Evolutionary conservation across 2,888 invertebrate genomes (phyloP).

Genomic region (Campoplex capitator): DNA sequence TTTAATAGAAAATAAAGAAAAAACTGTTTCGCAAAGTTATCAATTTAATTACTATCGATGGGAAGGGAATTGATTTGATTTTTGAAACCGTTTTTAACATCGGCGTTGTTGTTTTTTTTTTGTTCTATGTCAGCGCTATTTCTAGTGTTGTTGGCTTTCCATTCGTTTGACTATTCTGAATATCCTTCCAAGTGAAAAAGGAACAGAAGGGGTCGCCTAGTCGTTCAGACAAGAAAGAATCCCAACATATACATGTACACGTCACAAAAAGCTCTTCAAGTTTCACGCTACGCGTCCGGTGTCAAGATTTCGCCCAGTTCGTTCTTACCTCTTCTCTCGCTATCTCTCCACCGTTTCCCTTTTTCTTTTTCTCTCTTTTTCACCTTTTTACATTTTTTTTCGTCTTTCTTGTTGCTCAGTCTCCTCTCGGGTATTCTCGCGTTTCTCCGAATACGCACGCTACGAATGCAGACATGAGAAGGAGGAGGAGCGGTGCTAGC

Average conservation of each 20-base stretch:
- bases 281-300: constrained; percentile 58
- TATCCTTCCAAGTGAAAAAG: constrained; percentile 11
- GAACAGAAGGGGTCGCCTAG: constrained; percentile 50
- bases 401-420: constrained; percentile 11
- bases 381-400: background rate
- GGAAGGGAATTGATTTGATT: background rate
- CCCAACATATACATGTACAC: background rate
- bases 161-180: constrained; percentile 14
- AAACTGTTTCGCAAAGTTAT: background rate
- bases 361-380: background rate
- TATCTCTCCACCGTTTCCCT: constrained; percentile 45
- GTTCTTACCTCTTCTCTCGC: constrained; percentile 46
- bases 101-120: background rate
- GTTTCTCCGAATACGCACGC: constrained; percentile 46
- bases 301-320: constrained; percentile 63
- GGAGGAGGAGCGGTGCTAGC: constrained; percentile 23
- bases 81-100: background rate
- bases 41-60: background rate
- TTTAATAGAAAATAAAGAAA: no score
- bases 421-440: constrained; percentile 23
- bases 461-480: constrained; percentile 26
- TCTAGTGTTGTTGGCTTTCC: background rate
- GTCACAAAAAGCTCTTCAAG: constrained; percentile 28
- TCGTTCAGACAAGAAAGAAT: constrained; percentile 33
- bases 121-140: background rate